Base-by-base conservation (phyloP, 92 coral and sea anemone species). In the Phenganax stokvisi region DNA sequence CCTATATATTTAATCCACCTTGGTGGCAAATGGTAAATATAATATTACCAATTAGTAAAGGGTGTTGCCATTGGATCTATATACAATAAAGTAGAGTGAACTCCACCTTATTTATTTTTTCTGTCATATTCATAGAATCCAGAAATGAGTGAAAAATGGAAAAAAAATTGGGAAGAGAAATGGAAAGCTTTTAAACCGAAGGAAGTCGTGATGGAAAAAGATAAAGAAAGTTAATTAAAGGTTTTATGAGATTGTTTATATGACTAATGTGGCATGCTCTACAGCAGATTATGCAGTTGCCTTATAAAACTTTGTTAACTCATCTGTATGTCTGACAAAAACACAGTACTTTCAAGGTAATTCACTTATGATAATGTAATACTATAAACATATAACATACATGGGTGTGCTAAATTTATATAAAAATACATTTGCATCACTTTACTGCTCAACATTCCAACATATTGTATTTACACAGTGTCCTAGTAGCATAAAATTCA, bases 1-100 rank as follows among this genome's bases (percentile, higher is more conserved):
- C 90, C 25, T 88, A 80, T 70, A 76, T 77, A 44, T 87, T 75
- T 70, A 85, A 89, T 52, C 86, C 82, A 15, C 83, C 83, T 29
- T 65, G 57, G 58, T 63, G 83, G 83, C 60, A 62, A 63, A 63
- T 63, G 83, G 83, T 79, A 79, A 77, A 6, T 77, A 10, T 57
- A 11, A 7, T 17, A 10, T 65, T 65, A 7, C 16, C 25, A 12
- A 59, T 59, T 59, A 12, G 15, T 12, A 7, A 12, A 12, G 65
- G 15, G 15, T 20, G 25, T 13, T 59, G 65, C 65, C 25, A 59
- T 59, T 59, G 65, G 25, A 59, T 1, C 25, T 59, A 37, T 37
- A 1, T 37, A 5, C 47, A 13, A 13, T 59, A 59, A 59, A 13
- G 27, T 59, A 13, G 27, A 3, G 65, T 37, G 5, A 37, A 37